Percentiles rank a stretch among this genome's conserved stretches.
Evolutionary conservation across 2,113 vertebrate species (phyloP).

Genomic region (Pipa parva): DNA sequence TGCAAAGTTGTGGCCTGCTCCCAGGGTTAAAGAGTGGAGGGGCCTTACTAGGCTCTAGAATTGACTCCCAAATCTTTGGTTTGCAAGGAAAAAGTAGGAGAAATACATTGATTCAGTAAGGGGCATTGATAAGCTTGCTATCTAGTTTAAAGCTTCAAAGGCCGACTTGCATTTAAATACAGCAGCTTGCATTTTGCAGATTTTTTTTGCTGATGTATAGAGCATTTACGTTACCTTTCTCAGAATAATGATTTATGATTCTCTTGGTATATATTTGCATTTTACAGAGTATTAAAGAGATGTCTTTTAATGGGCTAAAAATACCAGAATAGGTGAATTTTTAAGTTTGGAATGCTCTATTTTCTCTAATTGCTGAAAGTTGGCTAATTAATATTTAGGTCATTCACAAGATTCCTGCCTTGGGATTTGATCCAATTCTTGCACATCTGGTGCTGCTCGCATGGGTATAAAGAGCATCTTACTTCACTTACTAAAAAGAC

Average conservation of each 20-base stretch:
- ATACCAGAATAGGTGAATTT: neutral
- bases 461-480: neutral
- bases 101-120: no score
- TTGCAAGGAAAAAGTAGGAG: no score
- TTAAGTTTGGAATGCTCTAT: neutral
- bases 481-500: neutral
- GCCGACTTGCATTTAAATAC: no score
- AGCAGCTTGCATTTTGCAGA: no score
- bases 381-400: constrained; percentile 1
- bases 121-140: no score
- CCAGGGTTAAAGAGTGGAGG: no score
- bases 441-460: neutral
- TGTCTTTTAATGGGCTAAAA: neutral
- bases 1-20: no score
- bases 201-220: no score
- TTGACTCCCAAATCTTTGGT: no score
- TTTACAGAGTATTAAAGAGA: neutral
- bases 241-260: constrained; percentile 7
- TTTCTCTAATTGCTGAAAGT: neutral
- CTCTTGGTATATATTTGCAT: neutral
- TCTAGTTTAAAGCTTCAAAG: no score
- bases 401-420: neutral
- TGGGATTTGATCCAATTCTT: neutral
- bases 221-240: neutral
- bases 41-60: no score